Conservation (phyloP, 2,113 vertebrate genomes). For the Syngnathus scovelli region DNA sequence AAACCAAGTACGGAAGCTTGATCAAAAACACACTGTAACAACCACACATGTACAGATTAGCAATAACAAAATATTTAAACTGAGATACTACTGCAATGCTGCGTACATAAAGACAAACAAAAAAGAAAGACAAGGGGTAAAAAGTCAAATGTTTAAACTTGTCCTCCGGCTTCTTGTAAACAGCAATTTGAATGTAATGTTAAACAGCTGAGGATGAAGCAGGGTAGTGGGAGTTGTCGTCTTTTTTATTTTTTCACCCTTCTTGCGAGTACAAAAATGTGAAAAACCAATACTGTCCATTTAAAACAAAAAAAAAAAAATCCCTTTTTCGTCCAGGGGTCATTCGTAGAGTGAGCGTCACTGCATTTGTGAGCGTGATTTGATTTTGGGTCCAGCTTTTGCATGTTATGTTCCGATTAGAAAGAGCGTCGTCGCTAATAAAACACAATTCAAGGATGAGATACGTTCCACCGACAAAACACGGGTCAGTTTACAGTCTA, state of each 20-base stretch:
- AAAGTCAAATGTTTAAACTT: slow-evolving; percentile 54
- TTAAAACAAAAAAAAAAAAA: slow-evolving; percentile 55
- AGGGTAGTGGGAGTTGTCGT: slow-evolving; percentile 28
- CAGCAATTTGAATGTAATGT: slow-evolving; percentile 68
- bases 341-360: slow-evolving; percentile 23
- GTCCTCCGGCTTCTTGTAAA: slow-evolving; percentile 71
- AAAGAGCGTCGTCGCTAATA: slow-evolving; percentile 26
- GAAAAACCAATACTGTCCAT: slow-evolving; percentile 37
- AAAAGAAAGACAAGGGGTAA: slow-evolving; percentile 7
- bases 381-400: slow-evolving; percentile 30
- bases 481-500: slow-evolving; percentile 58
- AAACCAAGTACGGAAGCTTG: slow-evolving; percentile 36
- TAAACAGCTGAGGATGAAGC: slow-evolving; percentile 66
- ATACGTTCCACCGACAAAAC: slow-evolving; percentile 57
- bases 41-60: slow-evolving; percentile 38
- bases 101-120: slow-evolving; percentile 30
- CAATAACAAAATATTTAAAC: slow-evolving; percentile 42
- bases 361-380: slow-evolving; percentile 17
- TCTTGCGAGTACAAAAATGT: not conserved
- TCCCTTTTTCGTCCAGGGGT: slow-evolving; percentile 62
- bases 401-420: slow-evolving; percentile 46
- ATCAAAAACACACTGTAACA: slow-evolving; percentile 41
- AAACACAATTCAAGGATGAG: slow-evolving; percentile 42
- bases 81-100: slow-evolving; percentile 66
- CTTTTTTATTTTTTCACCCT: slow-evolving; percentile 18